Evolutionary conservation across 2,888 invertebrate species (phyloP).

Genomic region (Ectemnius continuus): DNA sequence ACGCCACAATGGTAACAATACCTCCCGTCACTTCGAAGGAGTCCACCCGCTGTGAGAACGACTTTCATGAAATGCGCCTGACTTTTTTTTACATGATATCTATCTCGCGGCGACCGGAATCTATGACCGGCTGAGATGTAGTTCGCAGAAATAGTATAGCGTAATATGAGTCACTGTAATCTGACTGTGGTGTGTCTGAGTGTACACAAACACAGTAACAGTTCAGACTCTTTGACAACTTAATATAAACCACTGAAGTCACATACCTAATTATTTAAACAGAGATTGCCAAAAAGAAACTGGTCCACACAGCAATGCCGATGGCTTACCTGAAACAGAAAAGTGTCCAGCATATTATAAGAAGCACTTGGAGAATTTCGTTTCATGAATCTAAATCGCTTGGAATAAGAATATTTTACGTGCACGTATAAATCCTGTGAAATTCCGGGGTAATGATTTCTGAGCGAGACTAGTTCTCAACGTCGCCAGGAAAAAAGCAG

Average conservation of each 20-base stretch:
- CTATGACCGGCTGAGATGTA: no score
- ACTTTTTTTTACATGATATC: constrained; percentile 25
- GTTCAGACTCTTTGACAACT: no score
- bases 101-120: constrained; percentile 19
- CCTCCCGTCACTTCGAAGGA: constrained; percentile 26
- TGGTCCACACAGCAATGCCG: no score
- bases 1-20: constrained; percentile 54
- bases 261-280: constrained; percentile 9
- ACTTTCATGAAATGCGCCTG: constrained; percentile 32
- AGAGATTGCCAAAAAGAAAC: neutral
- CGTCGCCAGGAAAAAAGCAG: neutral
- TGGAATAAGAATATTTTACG: no score
- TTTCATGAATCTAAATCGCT: no score
- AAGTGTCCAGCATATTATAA: constrained; percentile 6
- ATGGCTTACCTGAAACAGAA: constrained; percentile 61
- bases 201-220: no score
- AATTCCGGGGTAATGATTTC: neutral
- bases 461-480: neutral
- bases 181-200: no score
- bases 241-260: neutral
- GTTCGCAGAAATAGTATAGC: no score
- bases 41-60: constrained; percentile 32
- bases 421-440: no score
- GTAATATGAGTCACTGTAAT: no score
- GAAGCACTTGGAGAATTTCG: no score